phyloP scores from a whole-genome alignment of 2,113 vertebrate genomes.

The Octodon degus region DNA sequence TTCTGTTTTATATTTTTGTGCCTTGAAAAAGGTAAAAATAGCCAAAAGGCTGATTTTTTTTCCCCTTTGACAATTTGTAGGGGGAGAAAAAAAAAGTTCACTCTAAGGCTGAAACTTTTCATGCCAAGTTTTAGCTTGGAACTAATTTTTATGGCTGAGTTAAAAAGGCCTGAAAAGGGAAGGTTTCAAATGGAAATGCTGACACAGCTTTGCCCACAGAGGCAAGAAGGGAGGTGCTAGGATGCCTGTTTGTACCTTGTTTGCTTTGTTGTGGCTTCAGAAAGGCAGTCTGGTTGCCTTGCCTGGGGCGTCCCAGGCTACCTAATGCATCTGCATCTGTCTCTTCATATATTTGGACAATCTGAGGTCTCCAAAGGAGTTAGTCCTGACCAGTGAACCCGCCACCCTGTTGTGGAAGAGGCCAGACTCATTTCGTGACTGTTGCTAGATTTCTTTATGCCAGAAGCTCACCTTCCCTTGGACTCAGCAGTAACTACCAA shows the following conservation, averaged over 20 bases:
- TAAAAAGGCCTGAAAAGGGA: constrained; percentile 79
- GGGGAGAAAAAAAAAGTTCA: constrained; percentile 68
- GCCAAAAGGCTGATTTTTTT: constrained; percentile 58
- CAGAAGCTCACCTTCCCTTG: constrained; percentile 62
- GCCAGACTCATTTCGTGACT: constrained; percentile 83
- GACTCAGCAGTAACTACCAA: constrained; percentile 45
- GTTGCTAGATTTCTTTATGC: constrained; percentile 84
- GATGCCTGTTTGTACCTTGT: constrained; percentile 82
- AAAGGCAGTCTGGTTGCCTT: constrained; percentile 83
- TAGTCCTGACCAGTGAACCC: constrained; percentile 78
- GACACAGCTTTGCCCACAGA: constrained; percentile 79
- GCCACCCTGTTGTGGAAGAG: constrained; percentile 78
- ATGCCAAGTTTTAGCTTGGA: constrained; percentile 83
- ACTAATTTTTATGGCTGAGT: constrained; percentile 84
- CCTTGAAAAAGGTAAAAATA: constrained; percentile 74
- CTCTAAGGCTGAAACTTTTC: constrained; percentile 76
- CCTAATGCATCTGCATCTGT: constrained; percentile 84
- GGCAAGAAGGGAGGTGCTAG: constrained; percentile 56
- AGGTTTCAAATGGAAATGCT: constrained; percentile 80
- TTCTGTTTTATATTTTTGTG: constrained; percentile 76
- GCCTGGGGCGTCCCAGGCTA: constrained; percentile 84
- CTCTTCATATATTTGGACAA: constrained; percentile 83
- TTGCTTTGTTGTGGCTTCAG: constrained; percentile 86
- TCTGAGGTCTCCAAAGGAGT: constrained; percentile 84
- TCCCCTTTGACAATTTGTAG: constrained; percentile 76